Base-by-base conservation (phyloP, 2,797 vertebrate genomes). In the Rhodeus uyekii region DNA sequence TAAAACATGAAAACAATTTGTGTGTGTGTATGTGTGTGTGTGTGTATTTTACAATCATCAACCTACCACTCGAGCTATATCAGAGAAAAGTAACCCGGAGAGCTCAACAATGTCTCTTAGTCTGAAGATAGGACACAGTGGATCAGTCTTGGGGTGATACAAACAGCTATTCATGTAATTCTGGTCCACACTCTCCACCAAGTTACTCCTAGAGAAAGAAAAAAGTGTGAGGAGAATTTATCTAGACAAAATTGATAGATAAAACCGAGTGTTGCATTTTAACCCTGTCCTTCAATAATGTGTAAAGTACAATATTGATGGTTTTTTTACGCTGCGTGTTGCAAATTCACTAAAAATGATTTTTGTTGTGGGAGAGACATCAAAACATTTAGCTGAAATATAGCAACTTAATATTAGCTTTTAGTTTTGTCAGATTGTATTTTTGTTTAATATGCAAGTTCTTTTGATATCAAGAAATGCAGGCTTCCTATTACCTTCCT, bases 121-220 rank as follows among this genome's bases (percentile, higher is more conserved):
- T 84, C 82, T 94, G 90, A 99, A 98, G 83, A 99, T 95, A 0
- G 98, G 98, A 76, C 98, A 99, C 14, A 97, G 89, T 0, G 96
- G 94, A 61, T 93, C 89, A 0, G 76, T 29, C 4, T 53, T 44
- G 69, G 94, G 95, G 87, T 98, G 58, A 9, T 95, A 93, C 29
- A 94, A 87, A 83, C 98, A 99, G 0, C 67, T 91, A 55, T 68
- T 93, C 87, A 99, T 90, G 87, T 97, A 96, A 4, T 2, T 27
- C 0, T 34, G 77, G 68, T 95, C 90, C 24, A 99, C 88, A 0
- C 86, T 90, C 81, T 99, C 97, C 67, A 98, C 96, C 84, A 99
- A 90, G 90, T 98, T 99, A 91, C 94, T 95, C 88, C 98, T 99
- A 85, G 22, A 81, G 87, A 82, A 83, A 32, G 18, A 38, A 60